Evolutionary conservation across 2,888 invertebrate genomes (phyloP).

Genomic region (Galerucella pusilla): DNA sequence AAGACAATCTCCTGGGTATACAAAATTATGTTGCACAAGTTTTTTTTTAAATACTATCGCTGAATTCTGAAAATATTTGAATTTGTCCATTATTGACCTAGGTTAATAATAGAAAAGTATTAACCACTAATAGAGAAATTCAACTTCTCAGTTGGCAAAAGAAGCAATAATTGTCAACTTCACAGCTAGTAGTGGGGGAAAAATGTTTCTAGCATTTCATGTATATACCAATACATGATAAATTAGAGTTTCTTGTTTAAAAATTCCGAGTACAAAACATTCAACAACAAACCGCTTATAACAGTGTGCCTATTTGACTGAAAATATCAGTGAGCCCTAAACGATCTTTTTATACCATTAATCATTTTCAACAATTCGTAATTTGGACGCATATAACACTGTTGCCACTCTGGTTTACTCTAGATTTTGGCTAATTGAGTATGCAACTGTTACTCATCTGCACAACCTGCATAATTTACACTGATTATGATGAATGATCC

Average conservation of each 20-base stretch:
- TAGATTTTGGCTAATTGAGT: slow-evolving; percentile 38
- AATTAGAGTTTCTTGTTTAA: neutral
- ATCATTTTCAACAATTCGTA: slow-evolving; percentile 28
- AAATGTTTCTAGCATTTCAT: neutral
- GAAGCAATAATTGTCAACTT: too few relatives aligned
- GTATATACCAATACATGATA: neutral
- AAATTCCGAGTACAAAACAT: neutral
- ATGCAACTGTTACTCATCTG: slow-evolving; percentile 38
- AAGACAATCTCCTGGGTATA: too few relatives aligned
- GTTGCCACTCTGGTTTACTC: slow-evolving; percentile 33
- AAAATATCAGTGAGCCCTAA: slow-evolving; percentile 20
- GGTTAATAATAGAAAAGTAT: too few relatives aligned
- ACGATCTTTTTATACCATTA: slow-evolving; percentile 32
- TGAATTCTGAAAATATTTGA: too few relatives aligned
- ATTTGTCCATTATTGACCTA: too few relatives aligned
- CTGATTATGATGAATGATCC: slow-evolving; percentile 31
- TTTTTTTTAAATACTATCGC: too few relatives aligned
- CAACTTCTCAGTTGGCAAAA: too few relatives aligned
- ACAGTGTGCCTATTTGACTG: neutral
- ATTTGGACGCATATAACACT: slow-evolving; percentile 21
- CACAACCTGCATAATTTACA: slow-evolving; percentile 29
- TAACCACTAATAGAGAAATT: too few relatives aligned
- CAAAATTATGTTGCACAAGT: too few relatives aligned
- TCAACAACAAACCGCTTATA: neutral
- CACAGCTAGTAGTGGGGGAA: too few relatives aligned